Conservation (phyloP, 2,113 vertebrate genomes). For the Urocynchramus pylzowi region DNA sequence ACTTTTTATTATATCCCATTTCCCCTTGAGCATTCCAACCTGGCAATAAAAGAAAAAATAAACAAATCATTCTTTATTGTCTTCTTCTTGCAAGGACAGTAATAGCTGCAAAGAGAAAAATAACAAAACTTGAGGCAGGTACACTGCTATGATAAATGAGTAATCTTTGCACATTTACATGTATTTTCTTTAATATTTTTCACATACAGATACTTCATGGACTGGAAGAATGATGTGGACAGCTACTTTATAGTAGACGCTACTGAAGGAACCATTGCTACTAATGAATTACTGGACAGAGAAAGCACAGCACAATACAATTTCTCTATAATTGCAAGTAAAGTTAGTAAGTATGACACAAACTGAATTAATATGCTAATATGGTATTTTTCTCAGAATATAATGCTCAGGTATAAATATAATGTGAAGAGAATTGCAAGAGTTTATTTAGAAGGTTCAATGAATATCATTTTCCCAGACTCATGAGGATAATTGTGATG, state of each 20-base stretch:
- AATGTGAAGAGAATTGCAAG: slow-evolving; percentile 13
- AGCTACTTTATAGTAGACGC: slow-evolving; percentile 93
- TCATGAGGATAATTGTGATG: neutral
- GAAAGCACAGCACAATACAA: slow-evolving; percentile 91
- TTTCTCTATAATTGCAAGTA: slow-evolving; percentile 93
- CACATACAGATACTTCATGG: slow-evolving; percentile 88
- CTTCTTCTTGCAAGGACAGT: slow-evolving; percentile 52
- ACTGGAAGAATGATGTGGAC: slow-evolving; percentile 91
- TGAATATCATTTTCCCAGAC: neutral
- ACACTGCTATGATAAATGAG: slow-evolving; percentile 39
- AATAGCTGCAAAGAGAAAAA: slow-evolving; percentile 44
- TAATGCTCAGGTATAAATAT: neutral
- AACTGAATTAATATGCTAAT: slow-evolving; percentile 14
- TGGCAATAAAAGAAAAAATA: slow-evolving; percentile 48
- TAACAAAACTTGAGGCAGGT: slow-evolving; percentile 8
- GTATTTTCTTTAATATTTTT: slow-evolving; percentile 39
- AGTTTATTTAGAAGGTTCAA: neutral
- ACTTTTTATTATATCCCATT: slow-evolving; percentile 60
- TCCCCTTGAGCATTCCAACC: slow-evolving; percentile 52
- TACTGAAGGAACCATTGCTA: slow-evolving; percentile 91
- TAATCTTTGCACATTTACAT: slow-evolving; percentile 58
- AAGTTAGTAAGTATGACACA: slow-evolving; percentile 92
- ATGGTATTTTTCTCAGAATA: neutral
- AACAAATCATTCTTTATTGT: slow-evolving; percentile 56
- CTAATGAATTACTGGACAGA: slow-evolving; percentile 90